Conservation (phyloP, 2,113 vertebrate genomes). For the Macroglossus sobrinus region DNA sequence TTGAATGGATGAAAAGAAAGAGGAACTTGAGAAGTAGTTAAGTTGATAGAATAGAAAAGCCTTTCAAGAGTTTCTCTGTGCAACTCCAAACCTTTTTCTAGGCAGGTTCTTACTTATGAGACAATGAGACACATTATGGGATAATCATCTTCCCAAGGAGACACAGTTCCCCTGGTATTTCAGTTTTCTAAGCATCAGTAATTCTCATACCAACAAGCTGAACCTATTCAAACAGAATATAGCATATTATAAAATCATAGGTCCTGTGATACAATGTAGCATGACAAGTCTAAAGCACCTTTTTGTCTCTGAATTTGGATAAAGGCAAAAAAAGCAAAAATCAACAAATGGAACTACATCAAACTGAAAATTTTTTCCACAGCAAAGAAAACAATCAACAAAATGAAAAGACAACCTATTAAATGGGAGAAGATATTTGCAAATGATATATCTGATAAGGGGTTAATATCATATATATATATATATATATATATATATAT, state of each 20-base stretch:
- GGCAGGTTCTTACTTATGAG: constrained; percentile 35
- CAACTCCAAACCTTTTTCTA: not conserved
- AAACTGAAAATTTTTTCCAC: not conserved
- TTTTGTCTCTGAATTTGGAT: not conserved
- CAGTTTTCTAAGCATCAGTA: constrained; percentile 27
- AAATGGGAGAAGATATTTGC: not conserved
- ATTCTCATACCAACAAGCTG: constrained; percentile 17
- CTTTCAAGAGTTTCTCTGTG: not conserved
- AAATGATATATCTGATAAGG: not conserved
- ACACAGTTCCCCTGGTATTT: not conserved
- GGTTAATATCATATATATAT: not conserved
- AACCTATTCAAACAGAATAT: not conserved
- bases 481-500: too few relatives aligned
- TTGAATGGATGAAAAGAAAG: not conserved
- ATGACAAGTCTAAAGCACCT: not conserved
- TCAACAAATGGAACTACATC: not conserved
- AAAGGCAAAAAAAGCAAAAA: not conserved
- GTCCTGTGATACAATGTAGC: not conserved
- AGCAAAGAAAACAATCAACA: not conserved
- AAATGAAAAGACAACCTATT: not conserved
- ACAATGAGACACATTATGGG: constrained; percentile 37
- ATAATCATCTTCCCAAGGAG: constrained; percentile 30
- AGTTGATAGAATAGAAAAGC: not conserved
- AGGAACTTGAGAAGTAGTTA: not conserved
- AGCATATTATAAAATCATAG: constrained; percentile 7